phyloP scores from a whole-genome alignment of 2,113 vertebrate species.

The Corythoichthys haematopterus region DNA sequence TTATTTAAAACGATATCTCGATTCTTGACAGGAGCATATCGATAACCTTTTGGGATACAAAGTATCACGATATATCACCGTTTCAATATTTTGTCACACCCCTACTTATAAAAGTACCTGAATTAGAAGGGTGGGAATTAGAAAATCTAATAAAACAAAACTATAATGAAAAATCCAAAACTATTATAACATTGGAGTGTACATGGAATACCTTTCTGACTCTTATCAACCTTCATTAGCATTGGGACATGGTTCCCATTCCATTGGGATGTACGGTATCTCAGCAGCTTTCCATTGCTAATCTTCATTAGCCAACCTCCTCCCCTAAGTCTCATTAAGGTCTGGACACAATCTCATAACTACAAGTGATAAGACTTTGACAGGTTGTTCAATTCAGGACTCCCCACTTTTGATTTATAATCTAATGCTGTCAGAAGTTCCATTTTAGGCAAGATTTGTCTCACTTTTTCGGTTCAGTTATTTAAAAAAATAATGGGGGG shows the following conservation, averaged over 20 bases:
- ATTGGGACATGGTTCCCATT: constrained; percentile 18
- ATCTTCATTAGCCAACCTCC: constrained; percentile 4
- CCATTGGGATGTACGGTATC: constrained; percentile 19
- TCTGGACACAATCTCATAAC: constrained; percentile 20
- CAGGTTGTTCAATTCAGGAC: constrained; percentile 8
- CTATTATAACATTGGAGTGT: neutral
- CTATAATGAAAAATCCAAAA: too few relatives aligned
- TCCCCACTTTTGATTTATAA: neutral
- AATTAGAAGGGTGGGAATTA: too few relatives aligned
- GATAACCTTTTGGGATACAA: too few relatives aligned
- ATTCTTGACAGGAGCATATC: too few relatives aligned
- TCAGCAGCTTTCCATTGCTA: constrained; percentile 9
- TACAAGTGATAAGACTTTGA: constrained; percentile 15
- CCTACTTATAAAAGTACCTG: too few relatives aligned
- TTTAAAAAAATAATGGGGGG: constrained; percentile 3
- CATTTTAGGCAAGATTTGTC: constrained; percentile 44
- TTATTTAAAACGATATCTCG: too few relatives aligned
- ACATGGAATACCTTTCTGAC: constrained; percentile 3
- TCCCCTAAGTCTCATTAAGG: constrained; percentile 2
- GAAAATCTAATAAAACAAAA: too few relatives aligned
- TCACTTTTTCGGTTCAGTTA: constrained; percentile 25
- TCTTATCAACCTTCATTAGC: constrained; percentile 30
- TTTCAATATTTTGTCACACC: too few relatives aligned
- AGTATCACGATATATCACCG: too few relatives aligned
- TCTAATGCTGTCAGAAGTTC: constrained; percentile 6